A percentile compares a stretch with the other conserved stretches of the same genome.
These are phyloP conservation scores for Euplexia lucipara DNA, from an alignment of 2,888 invertebrate species.

Conservation along the genomic window DNA sequence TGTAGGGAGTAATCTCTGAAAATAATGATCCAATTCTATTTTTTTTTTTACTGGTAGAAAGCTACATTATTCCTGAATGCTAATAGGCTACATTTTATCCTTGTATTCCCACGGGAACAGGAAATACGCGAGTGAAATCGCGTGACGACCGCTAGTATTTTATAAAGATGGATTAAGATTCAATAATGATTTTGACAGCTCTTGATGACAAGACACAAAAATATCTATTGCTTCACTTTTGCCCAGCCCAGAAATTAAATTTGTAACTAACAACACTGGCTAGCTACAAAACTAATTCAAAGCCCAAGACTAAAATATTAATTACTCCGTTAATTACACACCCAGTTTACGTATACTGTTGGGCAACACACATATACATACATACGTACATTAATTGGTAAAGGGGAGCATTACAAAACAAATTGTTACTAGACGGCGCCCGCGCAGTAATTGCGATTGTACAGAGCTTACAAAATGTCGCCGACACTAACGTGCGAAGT, in stretches of 20 bases:
- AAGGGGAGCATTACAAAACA: conserved; percentile 65
- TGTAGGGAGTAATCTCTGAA: too few species aligned
- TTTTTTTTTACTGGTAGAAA: too few species aligned
- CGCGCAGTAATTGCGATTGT: conserved; percentile 63
- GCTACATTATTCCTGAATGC: too few species aligned
- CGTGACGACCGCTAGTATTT: too few species aligned
- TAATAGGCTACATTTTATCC: too few species aligned
- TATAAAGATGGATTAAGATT: too few species aligned
- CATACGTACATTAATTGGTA: conserved; percentile 60
- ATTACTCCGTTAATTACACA: conserved; percentile 54
- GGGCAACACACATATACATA: conserved; percentile 47
- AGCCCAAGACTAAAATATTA: conserved; percentile 33
- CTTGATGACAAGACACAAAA: too few species aligned
- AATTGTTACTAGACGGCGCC: conserved; percentile 64
- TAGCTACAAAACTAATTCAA: conserved; percentile 18
- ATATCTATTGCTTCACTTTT: too few species aligned
- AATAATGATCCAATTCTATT: too few species aligned
- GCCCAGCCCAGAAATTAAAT: background rate
- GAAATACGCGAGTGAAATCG: too few species aligned
- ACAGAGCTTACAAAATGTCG: conserved; percentile 61
- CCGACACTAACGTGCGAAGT: conserved; percentile 52
- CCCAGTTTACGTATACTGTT: conserved; percentile 41
- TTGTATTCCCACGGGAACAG: too few species aligned
- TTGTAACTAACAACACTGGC: background rate
- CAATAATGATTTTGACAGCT: too few species aligned